Percentiles rank a stretch among this genome's conserved stretches.
Evolutionary conservation across 2,888 invertebrate genomes (phyloP).

Genomic region (Callyntrura sp.): DNA sequence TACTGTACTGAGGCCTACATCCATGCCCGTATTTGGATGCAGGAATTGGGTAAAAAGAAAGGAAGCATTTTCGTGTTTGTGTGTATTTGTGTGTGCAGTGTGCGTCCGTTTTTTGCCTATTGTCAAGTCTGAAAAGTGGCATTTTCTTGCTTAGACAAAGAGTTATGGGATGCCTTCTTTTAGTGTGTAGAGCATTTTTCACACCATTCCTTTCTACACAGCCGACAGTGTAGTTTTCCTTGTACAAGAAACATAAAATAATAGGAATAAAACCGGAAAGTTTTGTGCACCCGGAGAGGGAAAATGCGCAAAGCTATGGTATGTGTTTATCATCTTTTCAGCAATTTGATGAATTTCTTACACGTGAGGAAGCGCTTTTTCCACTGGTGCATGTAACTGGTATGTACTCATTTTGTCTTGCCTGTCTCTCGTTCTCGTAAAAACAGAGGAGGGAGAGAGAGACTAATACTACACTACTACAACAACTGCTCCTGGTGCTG

Average conservation of each 20-base stretch:
- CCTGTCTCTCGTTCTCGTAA: not conserved
- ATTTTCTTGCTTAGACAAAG: constrained; percentile 69
- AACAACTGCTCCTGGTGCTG: not conserved
- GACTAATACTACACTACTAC: not conserved
- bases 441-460: too few relatives aligned
- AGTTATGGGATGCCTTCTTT: constrained; percentile 81
- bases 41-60: constrained; percentile 10
- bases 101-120: constrained; percentile 53
- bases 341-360: constrained; percentile 77
- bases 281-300: not conserved
- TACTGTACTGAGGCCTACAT: too few relatives aligned
- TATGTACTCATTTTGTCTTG: constrained; percentile 27
- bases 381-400: constrained; percentile 44
- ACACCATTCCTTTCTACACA: constrained; percentile 64
- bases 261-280: constrained; percentile 26
- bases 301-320: constrained; percentile 53
- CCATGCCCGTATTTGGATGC: too few relatives aligned
- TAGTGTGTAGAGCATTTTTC: constrained; percentile 76
- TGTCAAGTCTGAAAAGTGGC: constrained; percentile 65
- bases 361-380: constrained; percentile 74
- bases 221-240: not conserved
- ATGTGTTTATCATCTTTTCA: constrained; percentile 73
- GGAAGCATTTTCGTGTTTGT: not conserved
- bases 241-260: not conserved
- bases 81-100: constrained; percentile 25